These are phyloP conservation scores for Tangara arthus DNA, from an alignment of 2,797 vertebrate species.

Conservation along the genomic window DNA sequence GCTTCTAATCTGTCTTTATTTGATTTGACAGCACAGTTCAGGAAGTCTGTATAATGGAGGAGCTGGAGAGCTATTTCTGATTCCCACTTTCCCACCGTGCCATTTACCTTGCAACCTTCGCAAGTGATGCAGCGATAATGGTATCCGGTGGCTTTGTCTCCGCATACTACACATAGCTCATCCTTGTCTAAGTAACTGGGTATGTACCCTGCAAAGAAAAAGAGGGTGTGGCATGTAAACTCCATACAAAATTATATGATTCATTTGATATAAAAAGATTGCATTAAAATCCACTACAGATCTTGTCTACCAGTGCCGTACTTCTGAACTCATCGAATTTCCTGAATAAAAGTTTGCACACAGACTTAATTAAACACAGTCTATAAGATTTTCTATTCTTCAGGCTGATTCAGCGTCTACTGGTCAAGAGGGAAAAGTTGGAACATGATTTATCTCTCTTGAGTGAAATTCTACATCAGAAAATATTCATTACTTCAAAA, in stretches of 20 bases:
- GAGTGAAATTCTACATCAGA: not conserved
- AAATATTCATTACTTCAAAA: not conserved
- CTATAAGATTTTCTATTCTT: not conserved
- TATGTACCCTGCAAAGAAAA: constrained; percentile 88
- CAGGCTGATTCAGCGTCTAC: not conserved
- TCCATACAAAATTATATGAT: not conserved
- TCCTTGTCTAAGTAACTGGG: constrained; percentile 99
- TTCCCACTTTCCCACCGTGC: not conserved
- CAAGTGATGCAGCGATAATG: constrained; percentile 99
- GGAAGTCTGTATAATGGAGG: constrained; percentile 27
- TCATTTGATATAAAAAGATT: not conserved
- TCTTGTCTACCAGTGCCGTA: not conserved
- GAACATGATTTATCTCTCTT: not conserved
- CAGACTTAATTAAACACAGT: not conserved
- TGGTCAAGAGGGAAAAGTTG: not conserved
- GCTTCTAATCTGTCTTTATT: constrained; percentile 18
- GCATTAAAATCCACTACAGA: not conserved
- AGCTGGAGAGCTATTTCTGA: constrained; percentile 29
- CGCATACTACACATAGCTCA: constrained; percentile 96
- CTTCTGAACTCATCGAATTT: not conserved
- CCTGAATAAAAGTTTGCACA: not conserved
- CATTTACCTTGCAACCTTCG: constrained; percentile 95
- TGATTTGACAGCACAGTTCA: not conserved
- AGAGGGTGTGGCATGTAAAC: constrained; percentile 6
- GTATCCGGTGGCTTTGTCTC: constrained; percentile 97